These are phyloP conservation scores for Caloenas nicobarica DNA, from an alignment of 2,113 vertebrate species.

Conservation along the genomic window DNA sequence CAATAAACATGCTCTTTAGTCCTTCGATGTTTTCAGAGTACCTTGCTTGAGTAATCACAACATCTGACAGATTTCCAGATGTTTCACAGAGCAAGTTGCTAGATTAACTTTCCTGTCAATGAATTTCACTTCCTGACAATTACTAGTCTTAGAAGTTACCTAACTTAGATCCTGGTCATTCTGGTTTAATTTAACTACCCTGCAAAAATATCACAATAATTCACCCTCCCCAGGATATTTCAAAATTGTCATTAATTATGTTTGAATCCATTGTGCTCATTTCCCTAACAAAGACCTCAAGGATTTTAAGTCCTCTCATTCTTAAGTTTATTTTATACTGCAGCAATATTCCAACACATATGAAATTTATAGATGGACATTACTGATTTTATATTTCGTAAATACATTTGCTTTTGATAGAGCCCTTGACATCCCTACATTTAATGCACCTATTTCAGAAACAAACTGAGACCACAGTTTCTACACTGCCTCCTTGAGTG, in stretches of 20 bases:
- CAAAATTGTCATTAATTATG: background rate
- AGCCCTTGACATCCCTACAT: background rate
- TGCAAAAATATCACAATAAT: background rate
- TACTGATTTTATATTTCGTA: background rate
- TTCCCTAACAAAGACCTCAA: background rate
- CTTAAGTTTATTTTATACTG: background rate
- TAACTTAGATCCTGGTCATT: background rate
- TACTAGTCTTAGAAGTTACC: background rate
- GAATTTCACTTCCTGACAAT: background rate
- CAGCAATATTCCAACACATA: background rate
- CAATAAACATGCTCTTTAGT: background rate
- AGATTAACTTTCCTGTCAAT: background rate
- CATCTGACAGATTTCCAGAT: background rate
- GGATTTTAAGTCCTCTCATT: background rate
- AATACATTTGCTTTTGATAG: background rate
- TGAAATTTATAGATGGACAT: background rate
- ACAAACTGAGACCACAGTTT: background rate
- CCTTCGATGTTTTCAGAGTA: background rate
- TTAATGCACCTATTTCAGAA: background rate
- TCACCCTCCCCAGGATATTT: background rate
- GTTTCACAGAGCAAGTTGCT: background rate
- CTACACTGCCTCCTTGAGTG: background rate
- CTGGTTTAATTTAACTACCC: background rate
- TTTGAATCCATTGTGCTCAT: background rate
- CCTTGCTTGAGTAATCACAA: background rate